These are phyloP conservation scores for Eutolmus rufibarbis DNA, from an alignment of 2,888 invertebrate genomes.

Conservation along the genomic window DNA sequence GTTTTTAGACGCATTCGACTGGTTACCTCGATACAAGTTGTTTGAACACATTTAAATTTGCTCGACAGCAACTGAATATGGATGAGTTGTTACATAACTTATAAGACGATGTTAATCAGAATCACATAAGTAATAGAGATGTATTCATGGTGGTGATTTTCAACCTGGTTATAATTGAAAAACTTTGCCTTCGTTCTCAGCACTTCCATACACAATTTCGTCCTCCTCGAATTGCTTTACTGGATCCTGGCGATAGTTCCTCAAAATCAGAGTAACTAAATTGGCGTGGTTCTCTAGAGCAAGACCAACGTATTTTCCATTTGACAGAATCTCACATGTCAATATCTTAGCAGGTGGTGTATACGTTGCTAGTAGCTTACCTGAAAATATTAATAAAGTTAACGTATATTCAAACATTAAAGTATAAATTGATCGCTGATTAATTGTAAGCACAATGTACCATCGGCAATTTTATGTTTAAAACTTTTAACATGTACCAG, in stretches of 20 bases:
- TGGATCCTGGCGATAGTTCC: conserved; percentile 53
- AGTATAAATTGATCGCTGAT: not conserved
- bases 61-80: not conserved
- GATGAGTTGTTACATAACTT: not conserved
- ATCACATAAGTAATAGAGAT: not conserved
- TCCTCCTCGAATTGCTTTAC: conserved; percentile 52
- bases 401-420: not conserved
- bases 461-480: too few species aligned
- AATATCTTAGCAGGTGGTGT: conserved; percentile 78
- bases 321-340: conserved; percentile 78
- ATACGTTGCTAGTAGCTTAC: conserved; percentile 79
- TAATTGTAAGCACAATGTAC: too few species aligned
- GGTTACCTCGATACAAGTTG: not conserved
- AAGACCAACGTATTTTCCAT: conserved; percentile 74
- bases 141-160: not conserved
- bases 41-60: conserved; percentile 15
- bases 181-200: conserved; percentile 67
- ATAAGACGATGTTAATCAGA: not conserved
- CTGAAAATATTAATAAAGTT: conserved; percentile 62
- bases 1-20: not conserved
- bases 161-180: conserved; percentile 64
- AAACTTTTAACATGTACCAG: too few species aligned
- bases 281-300: conserved; percentile 73
- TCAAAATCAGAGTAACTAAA: conserved; percentile 71
- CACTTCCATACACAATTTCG: conserved; percentile 63